Base-by-base conservation (phyloP, 2,888 invertebrate genomes). In the Aleiodes testaceus region DNA sequence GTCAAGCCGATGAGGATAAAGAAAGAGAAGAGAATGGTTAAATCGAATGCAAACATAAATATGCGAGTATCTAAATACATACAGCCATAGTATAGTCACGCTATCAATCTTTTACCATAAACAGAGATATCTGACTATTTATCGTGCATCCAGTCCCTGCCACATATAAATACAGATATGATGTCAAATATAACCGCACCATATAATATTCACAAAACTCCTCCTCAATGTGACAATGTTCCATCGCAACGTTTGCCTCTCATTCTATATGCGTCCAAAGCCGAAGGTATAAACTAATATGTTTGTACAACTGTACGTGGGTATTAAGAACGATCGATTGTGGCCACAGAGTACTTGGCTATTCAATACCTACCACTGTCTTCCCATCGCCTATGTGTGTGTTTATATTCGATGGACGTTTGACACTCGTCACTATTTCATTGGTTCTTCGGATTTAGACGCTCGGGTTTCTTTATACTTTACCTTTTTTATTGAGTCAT, bases 91-190 rank as follows among this genome's bases (percentile, higher is more conserved):
- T 12, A 26, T 3, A 74, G 63, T 75, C 75, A 70, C 75, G 55
- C 66, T 80, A 82, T 82, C 81, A 80, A 81, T 81, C 81, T 79
- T 78, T 74, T 73, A 78, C 76, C 78, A 79, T 80, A 79, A 80
- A 79, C 79, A 78, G 79, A 80, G 59, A 59, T 59, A 59, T 59
- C 59, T 42, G 78, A 77, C 74, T 75, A 79, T 81, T 75, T 75
- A 73, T 75, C 75, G 66, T 71, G 72, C 68, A 74, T 72, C 49
- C 53, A 68, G 69, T 73, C 66, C 69, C 71, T 47, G 7, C 18
- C 9, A 59, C 69, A 65, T 72, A 74, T 74, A 73, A 75, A 75
- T 79, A 79, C 72, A 78, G 79, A 78, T 79, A 79, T 47, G 74
- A 69, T 70, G 75, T 72, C 77, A 78, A 79, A 76, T 77, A 79